phyloP scores from a whole-genome alignment of 2,113 vertebrate genomes.

The Gorsachius goisagi region DNA sequence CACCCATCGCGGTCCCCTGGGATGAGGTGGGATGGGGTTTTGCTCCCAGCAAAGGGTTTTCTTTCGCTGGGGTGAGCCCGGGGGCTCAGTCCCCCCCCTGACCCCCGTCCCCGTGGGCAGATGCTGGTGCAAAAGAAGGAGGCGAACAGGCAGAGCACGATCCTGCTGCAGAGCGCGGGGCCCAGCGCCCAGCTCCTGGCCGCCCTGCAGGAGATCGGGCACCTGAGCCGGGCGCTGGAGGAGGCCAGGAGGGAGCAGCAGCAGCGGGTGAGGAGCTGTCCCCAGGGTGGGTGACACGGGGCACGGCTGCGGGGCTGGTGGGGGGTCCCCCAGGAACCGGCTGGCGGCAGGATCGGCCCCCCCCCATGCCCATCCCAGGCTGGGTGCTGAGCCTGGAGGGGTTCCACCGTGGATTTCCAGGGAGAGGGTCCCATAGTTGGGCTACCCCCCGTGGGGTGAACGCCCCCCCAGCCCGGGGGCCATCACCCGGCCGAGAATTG shows the following conservation, averaged over 20 bases:
- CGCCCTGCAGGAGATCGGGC: slow-evolving; percentile 72
- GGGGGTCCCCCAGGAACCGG: not conserved
- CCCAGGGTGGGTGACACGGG: not conserved
- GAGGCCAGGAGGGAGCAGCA: slow-evolving; percentile 62
- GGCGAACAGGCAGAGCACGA: slow-evolving; percentile 45
- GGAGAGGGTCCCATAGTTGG: not conserved
- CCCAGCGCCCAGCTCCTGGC: slow-evolving; percentile 62
- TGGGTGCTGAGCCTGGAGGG: accelerated
- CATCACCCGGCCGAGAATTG: not conserved
- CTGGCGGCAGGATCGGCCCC: not conserved
- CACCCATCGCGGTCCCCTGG: accelerated
- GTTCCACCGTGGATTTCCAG: not conserved
- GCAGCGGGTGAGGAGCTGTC: slow-evolving; percentile 44
- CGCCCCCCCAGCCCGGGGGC: not conserved
- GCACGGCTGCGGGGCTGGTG: accelerated
- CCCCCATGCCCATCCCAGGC: accelerated
- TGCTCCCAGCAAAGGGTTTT: not conserved
- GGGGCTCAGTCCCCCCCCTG: not conserved
- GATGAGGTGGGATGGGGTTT: accelerated
- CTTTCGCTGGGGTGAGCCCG: accelerated
- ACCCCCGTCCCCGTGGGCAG: not conserved
- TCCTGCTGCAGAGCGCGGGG: slow-evolving; percentile 21
- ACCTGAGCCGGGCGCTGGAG: slow-evolving; percentile 57
- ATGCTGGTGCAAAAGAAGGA: slow-evolving; percentile 72
- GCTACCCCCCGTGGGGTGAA: not conserved